These are phyloP conservation scores for Heliocidaris erythrogramma DNA, from an alignment of 35 echinoderm and acorn worm species.

Conservation along the genomic window DNA sequence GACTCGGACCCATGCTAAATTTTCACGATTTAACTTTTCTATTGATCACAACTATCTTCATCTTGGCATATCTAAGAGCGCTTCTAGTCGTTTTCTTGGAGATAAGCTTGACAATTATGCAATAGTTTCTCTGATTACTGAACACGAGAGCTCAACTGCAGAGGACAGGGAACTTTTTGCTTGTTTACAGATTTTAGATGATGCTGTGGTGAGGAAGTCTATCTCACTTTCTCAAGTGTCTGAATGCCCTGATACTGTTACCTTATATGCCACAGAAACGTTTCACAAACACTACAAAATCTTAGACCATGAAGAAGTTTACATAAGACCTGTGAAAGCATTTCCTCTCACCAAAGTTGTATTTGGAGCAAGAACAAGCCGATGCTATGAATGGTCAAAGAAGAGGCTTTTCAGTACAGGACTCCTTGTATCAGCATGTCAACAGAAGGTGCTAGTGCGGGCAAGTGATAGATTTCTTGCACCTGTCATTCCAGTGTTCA, in stretches of 20 bases:
- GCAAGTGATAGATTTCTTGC: constrained; percentile 80
- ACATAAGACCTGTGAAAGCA: constrained; percentile 79
- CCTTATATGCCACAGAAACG: constrained; percentile 72
- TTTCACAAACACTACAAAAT: constrained; percentile 96
- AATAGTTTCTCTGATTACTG: constrained; percentile 75
- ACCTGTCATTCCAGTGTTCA: constrained; percentile 86
- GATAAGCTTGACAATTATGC: constrained; percentile 81
- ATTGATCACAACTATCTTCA: constrained; percentile 85
- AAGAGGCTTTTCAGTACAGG: constrained; percentile 91
- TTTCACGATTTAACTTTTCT: constrained; percentile 93
- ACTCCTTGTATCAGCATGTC: constrained; percentile 87
- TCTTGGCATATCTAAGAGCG: constrained; percentile 84
- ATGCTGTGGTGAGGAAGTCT: constrained; percentile 71
- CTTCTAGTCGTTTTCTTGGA: constrained; percentile 77
- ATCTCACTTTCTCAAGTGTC: constrained; percentile 77
- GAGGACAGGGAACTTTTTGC: constrained; percentile 77
- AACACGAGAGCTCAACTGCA: constrained; percentile 58
- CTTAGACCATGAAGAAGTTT: constrained; percentile 78
- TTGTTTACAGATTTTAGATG: constrained; percentile 87
- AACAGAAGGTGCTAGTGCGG: constrained; percentile 90
- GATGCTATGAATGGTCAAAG: constrained; percentile 93
- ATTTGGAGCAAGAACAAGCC: constrained; percentile 86
- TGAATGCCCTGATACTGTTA: constrained; percentile 67
- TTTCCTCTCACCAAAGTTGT: constrained; percentile 97
- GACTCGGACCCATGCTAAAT: constrained; percentile 57